Evolutionary conservation across 2,113 vertebrate genomes (phyloP).

Genomic region (Gopherus flavomarginatus): DNA sequence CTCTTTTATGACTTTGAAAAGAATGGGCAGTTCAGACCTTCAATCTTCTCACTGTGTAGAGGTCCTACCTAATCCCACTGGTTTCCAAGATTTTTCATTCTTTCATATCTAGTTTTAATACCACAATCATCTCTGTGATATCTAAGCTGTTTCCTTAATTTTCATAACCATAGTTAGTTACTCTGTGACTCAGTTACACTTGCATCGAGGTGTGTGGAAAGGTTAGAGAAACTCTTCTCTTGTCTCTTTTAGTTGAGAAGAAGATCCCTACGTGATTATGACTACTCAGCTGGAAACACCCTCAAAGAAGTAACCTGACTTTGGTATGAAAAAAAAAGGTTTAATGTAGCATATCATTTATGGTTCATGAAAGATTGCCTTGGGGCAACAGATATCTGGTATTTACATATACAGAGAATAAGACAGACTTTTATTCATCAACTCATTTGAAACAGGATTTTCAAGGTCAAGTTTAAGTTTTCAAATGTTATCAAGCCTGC

Average conservation of each 20-base stretch:
- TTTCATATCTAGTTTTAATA: background rate
- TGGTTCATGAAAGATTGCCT: background rate
- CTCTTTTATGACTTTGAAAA: background rate
- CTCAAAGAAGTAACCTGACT: background rate
- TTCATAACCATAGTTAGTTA: background rate
- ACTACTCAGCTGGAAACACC: background rate
- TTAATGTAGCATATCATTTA: background rate
- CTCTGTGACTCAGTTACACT: background rate
- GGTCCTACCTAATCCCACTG: background rate
- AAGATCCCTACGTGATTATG: background rate
- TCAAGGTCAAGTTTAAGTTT: background rate
- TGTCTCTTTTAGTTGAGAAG: background rate
- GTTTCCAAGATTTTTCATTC: background rate
- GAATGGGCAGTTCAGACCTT: background rate
- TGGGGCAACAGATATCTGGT: background rate
- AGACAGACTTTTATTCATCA: constrained; percentile 38
- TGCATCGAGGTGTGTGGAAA: background rate
- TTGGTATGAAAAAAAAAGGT: background rate
- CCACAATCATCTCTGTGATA: background rate
- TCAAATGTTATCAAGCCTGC: background rate
- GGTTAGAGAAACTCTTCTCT: background rate
- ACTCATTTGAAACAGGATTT: constrained; percentile 7
- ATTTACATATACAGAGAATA: background rate
- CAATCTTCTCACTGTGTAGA: background rate
- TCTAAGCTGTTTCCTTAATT: background rate